Percentiles rank a stretch among this genome's conserved stretches.
These are phyloP conservation scores for Cossypha caffra DNA, from an alignment of 2,797 vertebrate species.

Conservation along the genomic window DNA sequence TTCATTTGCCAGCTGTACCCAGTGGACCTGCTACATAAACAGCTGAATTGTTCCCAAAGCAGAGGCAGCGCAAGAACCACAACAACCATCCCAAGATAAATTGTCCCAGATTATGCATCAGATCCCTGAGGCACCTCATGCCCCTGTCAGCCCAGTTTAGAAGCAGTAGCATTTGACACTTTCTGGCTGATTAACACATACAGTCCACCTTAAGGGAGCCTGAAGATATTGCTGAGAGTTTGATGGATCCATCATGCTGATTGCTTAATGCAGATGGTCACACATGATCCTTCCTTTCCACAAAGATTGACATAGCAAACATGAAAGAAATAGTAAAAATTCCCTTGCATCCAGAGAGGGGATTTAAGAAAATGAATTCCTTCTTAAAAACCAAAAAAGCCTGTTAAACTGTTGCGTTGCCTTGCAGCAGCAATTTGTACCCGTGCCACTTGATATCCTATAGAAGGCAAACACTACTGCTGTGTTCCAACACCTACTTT, in stretches of 20 bases:
- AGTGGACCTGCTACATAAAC: neutral
- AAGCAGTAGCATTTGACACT: neutral
- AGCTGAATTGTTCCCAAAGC: neutral
- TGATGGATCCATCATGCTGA: neutral
- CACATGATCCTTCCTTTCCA: neutral
- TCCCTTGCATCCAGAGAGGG: neutral
- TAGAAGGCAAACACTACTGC: neutral
- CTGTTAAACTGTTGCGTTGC: neutral
- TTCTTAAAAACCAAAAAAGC: neutral
- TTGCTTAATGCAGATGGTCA: neutral
- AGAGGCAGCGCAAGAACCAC: neutral
- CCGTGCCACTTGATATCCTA: rapidly evolving
- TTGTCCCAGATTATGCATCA: neutral
- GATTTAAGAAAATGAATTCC: neutral
- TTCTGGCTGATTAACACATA: neutral
- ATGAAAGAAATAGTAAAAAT: neutral
- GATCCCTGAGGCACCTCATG: neutral
- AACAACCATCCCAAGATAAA: neutral
- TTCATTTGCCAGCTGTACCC: neutral
- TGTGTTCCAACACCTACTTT: neutral
- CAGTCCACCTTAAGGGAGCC: neutral
- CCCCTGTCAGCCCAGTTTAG: neutral
- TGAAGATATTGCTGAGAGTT: neutral
- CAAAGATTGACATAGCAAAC: neutral
- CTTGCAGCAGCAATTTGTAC: neutral